phyloP scores from a whole-genome alignment of 2,113 vertebrate genomes.

The Neolamprologus tretocephalus region DNA sequence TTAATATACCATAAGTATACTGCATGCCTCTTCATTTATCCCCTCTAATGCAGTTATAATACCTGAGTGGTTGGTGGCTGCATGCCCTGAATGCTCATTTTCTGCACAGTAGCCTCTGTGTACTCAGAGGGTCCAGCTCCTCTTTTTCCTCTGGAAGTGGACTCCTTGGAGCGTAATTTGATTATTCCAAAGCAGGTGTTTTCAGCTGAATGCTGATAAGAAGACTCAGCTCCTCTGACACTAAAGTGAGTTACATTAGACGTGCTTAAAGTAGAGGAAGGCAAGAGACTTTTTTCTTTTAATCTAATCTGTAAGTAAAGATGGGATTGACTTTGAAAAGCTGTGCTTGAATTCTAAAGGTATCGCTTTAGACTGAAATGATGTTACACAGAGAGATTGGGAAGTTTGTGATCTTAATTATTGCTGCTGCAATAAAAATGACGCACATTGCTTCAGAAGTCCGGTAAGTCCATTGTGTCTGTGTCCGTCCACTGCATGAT shows the following conservation, averaged over 20 bases:
- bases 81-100: slow-evolving; percentile 52
- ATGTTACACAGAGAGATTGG: neutral
- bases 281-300: neutral
- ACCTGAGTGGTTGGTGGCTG: slow-evolving; percentile 30
- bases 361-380: neutral
- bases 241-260: slow-evolving; percentile 30
- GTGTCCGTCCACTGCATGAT: neutral
- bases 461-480: neutral
- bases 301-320: slow-evolving; percentile 30
- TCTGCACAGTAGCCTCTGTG: slow-evolving; percentile 41
- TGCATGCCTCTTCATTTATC: slow-evolving; percentile 23
- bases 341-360: neutral
- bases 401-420: neutral
- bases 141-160: slow-evolving; percentile 15
- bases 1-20: neutral
- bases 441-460: neutral
- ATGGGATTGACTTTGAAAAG: slow-evolving; percentile 26
- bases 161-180: slow-evolving; percentile 53
- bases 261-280: slow-evolving; percentile 10
- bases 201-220: slow-evolving; percentile 64
- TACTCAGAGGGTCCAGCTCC: slow-evolving; percentile 25
- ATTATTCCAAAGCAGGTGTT: slow-evolving; percentile 69
- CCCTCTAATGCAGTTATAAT: slow-evolving; percentile 43
- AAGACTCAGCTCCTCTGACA: slow-evolving; percentile 12
- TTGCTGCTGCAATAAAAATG: neutral